A percentile compares a stretch with the other conserved stretches of the same genome.
These are phyloP conservation scores for Labrus mixtus DNA, from an alignment of 2,113 vertebrate genomes.

Conservation along the genomic window DNA sequence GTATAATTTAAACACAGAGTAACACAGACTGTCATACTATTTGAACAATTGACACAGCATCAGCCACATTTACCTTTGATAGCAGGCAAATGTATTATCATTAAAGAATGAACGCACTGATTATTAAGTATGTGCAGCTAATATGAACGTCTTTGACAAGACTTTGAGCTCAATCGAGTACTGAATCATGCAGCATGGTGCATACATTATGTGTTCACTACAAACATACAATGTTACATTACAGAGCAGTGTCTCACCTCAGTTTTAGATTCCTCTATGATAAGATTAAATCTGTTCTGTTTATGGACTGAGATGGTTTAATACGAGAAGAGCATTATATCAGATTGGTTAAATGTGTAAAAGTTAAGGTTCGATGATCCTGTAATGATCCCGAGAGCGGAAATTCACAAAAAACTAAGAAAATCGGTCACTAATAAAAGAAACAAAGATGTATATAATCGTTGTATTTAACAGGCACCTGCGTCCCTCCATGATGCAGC, in stretches of 20 bases:
- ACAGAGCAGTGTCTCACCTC: background rate
- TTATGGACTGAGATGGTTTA: background rate
- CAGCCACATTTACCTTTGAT: background rate
- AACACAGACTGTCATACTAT: background rate
- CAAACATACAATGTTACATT: background rate
- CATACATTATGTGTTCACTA: background rate
- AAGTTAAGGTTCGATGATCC: no score
- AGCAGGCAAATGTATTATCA: background rate
- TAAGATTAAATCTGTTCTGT: background rate
- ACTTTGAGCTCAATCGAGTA: background rate
- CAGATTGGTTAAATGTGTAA: no score
- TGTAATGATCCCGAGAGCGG: no score
- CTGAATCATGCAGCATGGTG: background rate
- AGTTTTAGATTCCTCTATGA: background rate
- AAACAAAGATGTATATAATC: background rate
- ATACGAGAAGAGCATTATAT: no score
- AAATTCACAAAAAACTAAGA: background rate
- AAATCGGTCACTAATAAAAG: background rate
- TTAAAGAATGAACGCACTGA: background rate
- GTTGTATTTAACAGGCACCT: slow-evolving; percentile 84
- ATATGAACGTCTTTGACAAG: background rate
- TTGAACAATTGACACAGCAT: no score
- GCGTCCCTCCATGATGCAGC: slow-evolving; percentile 96
- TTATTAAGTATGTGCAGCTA: background rate
- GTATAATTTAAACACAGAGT: background rate